Evolutionary conservation across 2,113 vertebrate genomes (phyloP), one percentile per base, ranked within the genome.

Genomic region (Athene cunicularia): DNA sequence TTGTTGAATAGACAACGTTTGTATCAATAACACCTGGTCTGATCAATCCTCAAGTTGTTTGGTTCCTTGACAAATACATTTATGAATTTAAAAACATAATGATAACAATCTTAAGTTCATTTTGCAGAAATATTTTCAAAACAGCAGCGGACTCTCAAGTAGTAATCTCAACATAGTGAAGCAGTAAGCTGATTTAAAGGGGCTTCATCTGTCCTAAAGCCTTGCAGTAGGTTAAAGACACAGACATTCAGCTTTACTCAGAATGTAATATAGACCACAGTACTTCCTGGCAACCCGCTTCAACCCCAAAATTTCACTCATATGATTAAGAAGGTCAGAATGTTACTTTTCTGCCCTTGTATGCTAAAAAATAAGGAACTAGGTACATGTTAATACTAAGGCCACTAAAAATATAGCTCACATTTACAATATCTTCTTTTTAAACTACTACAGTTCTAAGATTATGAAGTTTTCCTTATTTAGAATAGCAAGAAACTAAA

Each of bases 351-450:
- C 58, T 87, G 50, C 30, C 64, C 84, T 67, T 70, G 12, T 68
- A 52, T 13, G 35, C 49, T 76, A 55, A 95, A 89, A 95, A 93
- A 83, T 62, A 91, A 85, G 85, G 84, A 97, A 94, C 35, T 73
- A 41, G 37, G 45, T 66, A 41, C 9, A 23, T 23, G 9, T 27
- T 79, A 92, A 49, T 66, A 81, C 23, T n/a, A 80, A 64, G 45
- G 26, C 8, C 6, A 50, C 30, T 79, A 92, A 88, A 94, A 96
- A 64, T 20, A 64, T 4, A 76, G 47, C 41, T 50, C 20, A 1
- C 13, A 70, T 59, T 88, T 88, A 86, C 49, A 70, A 52, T 41
- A 13, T 27, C 6, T 64, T 92, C 43, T 59, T 92, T 88, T 94
- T 15, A 37, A 88, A 58, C 32, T 76, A 49, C 27, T 68, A 39